Evolutionary conservation across 2,888 invertebrate genomes (phyloP).

Genomic region (Metallyticus violacea): DNA sequence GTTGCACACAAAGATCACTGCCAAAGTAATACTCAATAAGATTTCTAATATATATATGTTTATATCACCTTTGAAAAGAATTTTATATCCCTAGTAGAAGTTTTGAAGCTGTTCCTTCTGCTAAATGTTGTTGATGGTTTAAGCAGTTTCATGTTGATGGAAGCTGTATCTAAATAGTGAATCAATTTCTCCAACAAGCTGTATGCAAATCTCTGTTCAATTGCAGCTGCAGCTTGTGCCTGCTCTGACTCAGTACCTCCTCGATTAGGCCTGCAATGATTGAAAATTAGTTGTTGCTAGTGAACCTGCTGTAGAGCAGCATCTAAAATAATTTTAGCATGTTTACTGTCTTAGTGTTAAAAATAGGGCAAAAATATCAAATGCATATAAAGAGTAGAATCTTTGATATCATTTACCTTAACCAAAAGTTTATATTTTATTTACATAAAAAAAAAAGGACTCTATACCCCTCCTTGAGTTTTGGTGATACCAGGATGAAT

Average conservation of each 20-base stretch:
- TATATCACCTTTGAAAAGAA: constrained; percentile 90
- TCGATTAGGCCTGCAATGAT: constrained; percentile 19
- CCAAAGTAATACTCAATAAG: too few relatives aligned
- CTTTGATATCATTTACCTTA: too few relatives aligned
- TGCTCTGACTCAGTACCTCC: constrained; percentile 70
- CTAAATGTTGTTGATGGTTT: constrained; percentile 96
- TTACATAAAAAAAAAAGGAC: too few relatives aligned
- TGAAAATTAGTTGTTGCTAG: neutral
- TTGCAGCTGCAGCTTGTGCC: constrained; percentile 72
- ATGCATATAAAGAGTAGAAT: too few relatives aligned
- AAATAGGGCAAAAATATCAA: neutral
- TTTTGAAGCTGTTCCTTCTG: constrained; percentile 85
- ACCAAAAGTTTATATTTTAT: too few relatives aligned
- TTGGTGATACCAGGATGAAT: too few relatives aligned
- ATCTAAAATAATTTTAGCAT: too few relatives aligned
- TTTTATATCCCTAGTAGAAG: constrained; percentile 95
- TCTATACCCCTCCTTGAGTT: too few relatives aligned
- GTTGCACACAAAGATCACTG: too few relatives aligned
- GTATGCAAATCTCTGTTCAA: constrained; percentile 94
- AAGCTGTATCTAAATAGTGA: constrained; percentile 94
- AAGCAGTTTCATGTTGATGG: constrained; percentile 92
- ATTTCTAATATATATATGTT: too few relatives aligned
- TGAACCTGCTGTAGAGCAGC: too few relatives aligned
- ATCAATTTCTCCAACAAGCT: constrained; percentile 94
- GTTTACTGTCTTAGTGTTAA: too few relatives aligned